Evolutionary conservation across 2,113 vertebrate species (phyloP).

Genomic region (Pseudopipra pipra): DNA sequence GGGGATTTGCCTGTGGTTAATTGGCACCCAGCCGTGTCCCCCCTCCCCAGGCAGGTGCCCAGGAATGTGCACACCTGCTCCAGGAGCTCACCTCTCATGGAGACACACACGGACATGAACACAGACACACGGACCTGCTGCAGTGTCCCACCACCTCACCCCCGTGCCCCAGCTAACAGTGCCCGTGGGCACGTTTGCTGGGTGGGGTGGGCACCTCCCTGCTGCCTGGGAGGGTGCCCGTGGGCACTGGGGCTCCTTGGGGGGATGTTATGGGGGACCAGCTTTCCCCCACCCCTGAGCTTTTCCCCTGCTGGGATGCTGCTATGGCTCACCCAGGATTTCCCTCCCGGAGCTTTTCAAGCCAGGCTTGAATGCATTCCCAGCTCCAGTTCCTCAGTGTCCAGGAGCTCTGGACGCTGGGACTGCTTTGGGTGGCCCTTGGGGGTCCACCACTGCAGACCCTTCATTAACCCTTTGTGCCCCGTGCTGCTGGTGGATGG

Average conservation of each 20-base stretch:
- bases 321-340: background rate
- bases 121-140: background rate
- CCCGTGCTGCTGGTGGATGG: background rate
- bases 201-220: background rate
- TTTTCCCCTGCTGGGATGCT: background rate
- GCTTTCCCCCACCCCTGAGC: no score
- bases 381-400: background rate
- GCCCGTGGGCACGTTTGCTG: background rate
- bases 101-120: background rate
- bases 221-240: background rate
- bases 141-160: background rate
- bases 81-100: background rate
- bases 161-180: background rate
- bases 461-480: background rate
- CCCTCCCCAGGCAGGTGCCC: background rate
- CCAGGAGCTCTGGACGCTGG: accelerated
- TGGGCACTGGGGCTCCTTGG: background rate
- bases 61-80: background rate
- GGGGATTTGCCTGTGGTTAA: background rate
- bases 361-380: accelerated
- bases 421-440: background rate
- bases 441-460: background rate
- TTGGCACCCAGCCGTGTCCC: background rate
- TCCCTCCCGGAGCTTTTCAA: background rate
- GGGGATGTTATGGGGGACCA: accelerated